Base-by-base conservation (phyloP, 2,113 vertebrate species). In the Tupaia chinensis region DNA sequence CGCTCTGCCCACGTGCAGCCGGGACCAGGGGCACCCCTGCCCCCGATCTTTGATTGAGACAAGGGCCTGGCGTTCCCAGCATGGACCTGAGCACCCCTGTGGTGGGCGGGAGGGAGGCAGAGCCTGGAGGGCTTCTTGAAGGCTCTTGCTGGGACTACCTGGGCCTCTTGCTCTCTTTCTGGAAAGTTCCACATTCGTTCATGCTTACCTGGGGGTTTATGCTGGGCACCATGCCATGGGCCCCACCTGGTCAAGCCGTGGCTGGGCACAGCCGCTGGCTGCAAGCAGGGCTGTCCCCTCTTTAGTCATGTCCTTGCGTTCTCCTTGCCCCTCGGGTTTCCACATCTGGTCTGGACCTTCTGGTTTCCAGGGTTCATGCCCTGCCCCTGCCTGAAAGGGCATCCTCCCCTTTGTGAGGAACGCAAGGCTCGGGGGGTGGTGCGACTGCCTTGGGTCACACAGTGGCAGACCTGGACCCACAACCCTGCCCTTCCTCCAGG, bases 391-490 rank as follows among this genome's bases (percentile, higher is more conserved):
- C 70, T n/a, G 10, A 16, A 78, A 29, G 60, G 25, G 56, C 9
- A 10, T 0, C 25, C 70, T 23, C 83, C 16, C 12, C 20, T 63
- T 27, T 44, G 22, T 0, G 34, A 63, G 78, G 66, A 12, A 17
- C 12, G 13, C 0, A 27, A 13, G 93, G 32, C 58, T 56, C 16
- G 1, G 19, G 66, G 34, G 15, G 65, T 44, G 13, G 15, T 3
- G 14, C 3, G 66, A 44, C 17, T 19, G 7, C 6, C 22, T 61
- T 44, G 13, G 27, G 25, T 25, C 85, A 2, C 23, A 1, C 2
- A 0, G 1, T 7, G 87, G 17, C 7, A 14, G 17, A 12, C 2
- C 0, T 0, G 58, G 82, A 7, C 19, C 20, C 60, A 25, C 86
- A 68, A 69, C 56, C 63, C 15, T 8, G 63, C 27, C 34, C 23